Conservation (phyloP, 2,797 vertebrate genomes). For the Myiotriccus ornatus region DNA sequence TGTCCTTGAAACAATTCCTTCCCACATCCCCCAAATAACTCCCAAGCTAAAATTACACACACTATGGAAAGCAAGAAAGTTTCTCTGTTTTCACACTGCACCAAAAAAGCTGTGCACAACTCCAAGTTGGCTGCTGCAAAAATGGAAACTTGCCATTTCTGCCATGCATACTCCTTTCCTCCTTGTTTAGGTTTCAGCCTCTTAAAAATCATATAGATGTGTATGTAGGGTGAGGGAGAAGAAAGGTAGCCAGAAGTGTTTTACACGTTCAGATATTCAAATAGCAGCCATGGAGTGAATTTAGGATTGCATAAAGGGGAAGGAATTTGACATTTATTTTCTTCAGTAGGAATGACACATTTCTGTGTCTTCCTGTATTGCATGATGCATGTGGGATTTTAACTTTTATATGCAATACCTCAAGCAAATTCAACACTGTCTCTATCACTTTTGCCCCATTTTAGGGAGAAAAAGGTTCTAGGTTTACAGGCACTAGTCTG, state of each 20-base stretch:
- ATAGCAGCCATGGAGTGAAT: not conserved
- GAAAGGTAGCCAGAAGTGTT: not conserved
- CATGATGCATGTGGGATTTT: not conserved
- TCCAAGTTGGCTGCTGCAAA: accelerated
- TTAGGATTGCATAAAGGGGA: not conserved
- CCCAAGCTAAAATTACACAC: constrained; percentile 7
- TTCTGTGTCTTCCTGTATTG: not conserved
- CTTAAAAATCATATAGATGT: not conserved
- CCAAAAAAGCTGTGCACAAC: not conserved
- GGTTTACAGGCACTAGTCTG: not conserved
- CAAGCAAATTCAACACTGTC: not conserved
- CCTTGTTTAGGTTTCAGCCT: not conserved
- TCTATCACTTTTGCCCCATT: not conserved
- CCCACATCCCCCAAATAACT: not conserved
- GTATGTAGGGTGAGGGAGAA: not conserved
- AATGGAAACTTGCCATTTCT: not conserved
- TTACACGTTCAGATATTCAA: not conserved
- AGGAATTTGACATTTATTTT: not conserved
- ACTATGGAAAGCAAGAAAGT: not conserved
- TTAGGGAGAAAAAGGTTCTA: not conserved
- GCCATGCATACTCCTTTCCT: not conserved
- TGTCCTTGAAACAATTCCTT: constrained; percentile 5
- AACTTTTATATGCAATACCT: not conserved
- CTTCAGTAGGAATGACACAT: not conserved
- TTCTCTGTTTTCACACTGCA: not conserved